Evolutionary conservation across 2,888 invertebrate species (phyloP).

Genomic region (Antheraea assamensis): DNA sequence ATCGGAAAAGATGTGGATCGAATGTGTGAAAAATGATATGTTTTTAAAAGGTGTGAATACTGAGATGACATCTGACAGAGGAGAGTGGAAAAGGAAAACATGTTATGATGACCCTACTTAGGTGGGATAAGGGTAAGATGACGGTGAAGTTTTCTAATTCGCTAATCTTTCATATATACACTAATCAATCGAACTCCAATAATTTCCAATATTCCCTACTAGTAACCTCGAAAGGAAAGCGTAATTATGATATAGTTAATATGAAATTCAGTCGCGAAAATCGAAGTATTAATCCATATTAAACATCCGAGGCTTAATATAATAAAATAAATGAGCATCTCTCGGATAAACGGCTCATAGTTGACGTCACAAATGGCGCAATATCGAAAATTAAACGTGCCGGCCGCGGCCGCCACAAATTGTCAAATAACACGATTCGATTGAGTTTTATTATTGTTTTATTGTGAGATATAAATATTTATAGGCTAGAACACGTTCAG

Average conservation of each 20-base stretch:
- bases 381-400: constrained; percentile 6
- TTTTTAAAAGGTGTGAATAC: too few relatives aligned
- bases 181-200: background rate
- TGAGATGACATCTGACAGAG: too few relatives aligned
- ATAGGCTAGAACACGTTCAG: background rate
- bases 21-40: too few relatives aligned
- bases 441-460: constrained; percentile 7
- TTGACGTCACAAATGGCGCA: constrained; percentile 1
- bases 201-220: background rate
- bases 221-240: background rate
- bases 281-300: constrained; percentile 6
- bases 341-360: background rate
- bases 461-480: constrained; percentile 9
- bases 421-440: constrained; percentile 6
- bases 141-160: too few relatives aligned
- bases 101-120: too few relatives aligned
- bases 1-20: too few relatives aligned
- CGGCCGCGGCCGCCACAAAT: constrained; percentile 1
- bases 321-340: constrained; percentile 3
- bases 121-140: too few relatives aligned
- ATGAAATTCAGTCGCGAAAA: background rate
- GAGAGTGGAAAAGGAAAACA: too few relatives aligned
- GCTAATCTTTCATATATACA: too few relatives aligned
- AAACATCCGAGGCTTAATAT: constrained; percentile 5
- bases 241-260: background rate